Conservation (phyloP, 2,888 invertebrate genomes). For the Mantis religiosa region DNA sequence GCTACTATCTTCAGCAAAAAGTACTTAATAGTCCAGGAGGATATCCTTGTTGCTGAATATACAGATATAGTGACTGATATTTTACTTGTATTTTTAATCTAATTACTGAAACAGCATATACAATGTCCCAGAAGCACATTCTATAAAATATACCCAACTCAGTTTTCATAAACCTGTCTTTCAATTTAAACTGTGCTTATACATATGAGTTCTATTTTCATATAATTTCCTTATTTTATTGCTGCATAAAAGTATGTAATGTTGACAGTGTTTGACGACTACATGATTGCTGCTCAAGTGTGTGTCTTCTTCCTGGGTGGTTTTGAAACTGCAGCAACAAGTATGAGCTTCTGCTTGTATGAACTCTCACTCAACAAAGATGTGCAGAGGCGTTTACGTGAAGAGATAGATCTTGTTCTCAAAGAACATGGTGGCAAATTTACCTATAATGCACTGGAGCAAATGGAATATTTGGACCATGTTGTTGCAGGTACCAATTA, state of each 20-base stretch:
- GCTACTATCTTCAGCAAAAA: too few species aligned
- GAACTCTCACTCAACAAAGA: slow-evolving; percentile 36
- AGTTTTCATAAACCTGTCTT: too few species aligned
- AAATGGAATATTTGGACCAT: slow-evolving; percentile 38
- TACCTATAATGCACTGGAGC: slow-evolving; percentile 34
- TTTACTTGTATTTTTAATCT: too few species aligned
- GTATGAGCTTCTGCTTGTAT: slow-evolving; percentile 36
- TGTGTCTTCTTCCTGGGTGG: slow-evolving; percentile 39
- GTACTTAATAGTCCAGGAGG: too few species aligned
- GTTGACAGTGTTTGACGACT: slow-evolving; percentile 19
- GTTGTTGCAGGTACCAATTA: slow-evolving; percentile 30
- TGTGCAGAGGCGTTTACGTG: slow-evolving; percentile 34
- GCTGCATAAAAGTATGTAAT: not conserved
- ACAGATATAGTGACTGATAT: too few species aligned
- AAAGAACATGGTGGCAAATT: slow-evolving; percentile 32
- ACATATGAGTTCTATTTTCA: too few species aligned
- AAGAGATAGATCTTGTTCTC: slow-evolving; percentile 35
- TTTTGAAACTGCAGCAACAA: slow-evolving; percentile 38
- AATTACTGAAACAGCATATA: too few species aligned
- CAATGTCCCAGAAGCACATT: too few species aligned
- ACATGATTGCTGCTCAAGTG: slow-evolving; percentile 33
- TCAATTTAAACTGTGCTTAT: too few species aligned
- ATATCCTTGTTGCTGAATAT: too few species aligned
- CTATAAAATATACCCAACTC: too few species aligned
- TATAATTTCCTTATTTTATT: too few species aligned